Evolutionary conservation across 2,113 vertebrate genomes (phyloP).

Genomic region (Muscicapa adusta): DNA sequence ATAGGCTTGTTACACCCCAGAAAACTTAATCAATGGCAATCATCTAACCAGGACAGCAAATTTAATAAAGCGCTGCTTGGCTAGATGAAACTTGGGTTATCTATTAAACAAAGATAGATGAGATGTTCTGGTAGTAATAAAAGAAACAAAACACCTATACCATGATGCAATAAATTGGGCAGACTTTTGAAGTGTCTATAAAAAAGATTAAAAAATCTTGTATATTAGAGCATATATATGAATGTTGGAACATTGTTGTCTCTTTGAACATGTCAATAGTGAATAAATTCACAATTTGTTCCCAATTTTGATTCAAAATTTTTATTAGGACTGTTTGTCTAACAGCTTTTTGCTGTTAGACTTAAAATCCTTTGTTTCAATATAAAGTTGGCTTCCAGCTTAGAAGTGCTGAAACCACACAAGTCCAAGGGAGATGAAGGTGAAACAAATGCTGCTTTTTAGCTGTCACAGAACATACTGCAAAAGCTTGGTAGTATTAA

Average conservation of each 20-base stretch:
- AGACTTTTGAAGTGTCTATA: not conserved
- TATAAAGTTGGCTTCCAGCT: not conserved
- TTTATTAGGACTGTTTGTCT: not conserved
- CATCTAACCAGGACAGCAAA: not conserved
- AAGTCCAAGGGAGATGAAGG: not conserved
- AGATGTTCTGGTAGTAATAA: not conserved
- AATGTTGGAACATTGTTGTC: not conserved
- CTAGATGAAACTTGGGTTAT: not conserved
- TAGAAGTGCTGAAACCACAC: not conserved
- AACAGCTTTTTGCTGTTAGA: not conserved
- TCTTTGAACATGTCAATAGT: not conserved
- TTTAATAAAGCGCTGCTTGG: not conserved
- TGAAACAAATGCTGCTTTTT: not conserved
- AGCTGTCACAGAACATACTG: not conserved
- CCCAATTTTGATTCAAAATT: not conserved
- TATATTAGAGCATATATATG: not conserved
- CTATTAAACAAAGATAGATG: not conserved
- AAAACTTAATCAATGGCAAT: not conserved
- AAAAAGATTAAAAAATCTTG: not conserved
- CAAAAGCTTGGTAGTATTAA: not conserved
- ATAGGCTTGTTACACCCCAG: not conserved
- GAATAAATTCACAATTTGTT: rapidly evolving
- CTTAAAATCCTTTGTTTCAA: not conserved
- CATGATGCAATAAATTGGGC: not conserved
- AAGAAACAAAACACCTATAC: not conserved